These are phyloP conservation scores for Aphidius gifuensis DNA, from an alignment of 1,140 invertebrate species.

Conservation along the genomic window DNA sequence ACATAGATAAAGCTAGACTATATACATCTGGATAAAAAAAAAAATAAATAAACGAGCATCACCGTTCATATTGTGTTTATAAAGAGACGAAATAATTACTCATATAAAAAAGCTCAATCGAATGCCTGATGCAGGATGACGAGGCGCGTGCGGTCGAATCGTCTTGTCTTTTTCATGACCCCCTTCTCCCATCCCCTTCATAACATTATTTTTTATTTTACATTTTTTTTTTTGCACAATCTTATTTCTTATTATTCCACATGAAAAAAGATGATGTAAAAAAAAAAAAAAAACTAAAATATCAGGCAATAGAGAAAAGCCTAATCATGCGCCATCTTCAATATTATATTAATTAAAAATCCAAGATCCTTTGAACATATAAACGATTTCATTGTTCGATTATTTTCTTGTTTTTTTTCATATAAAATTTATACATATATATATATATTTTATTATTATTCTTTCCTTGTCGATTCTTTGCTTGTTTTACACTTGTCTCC, in stretches of 20 bases:
- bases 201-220: too few species aligned
- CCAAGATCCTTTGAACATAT: constrained; percentile 6
- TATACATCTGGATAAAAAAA: too few species aligned
- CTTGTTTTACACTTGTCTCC: background rate
- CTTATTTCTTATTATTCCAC: too few species aligned
- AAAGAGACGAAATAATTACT: constrained; percentile 46
- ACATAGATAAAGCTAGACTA: too few species aligned
- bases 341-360: constrained; percentile 16
- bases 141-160: constrained; percentile 24
- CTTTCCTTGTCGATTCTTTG: background rate
- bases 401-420: background rate
- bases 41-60: background rate
- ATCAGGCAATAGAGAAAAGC: too few species aligned
- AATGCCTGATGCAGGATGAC: constrained; percentile 48
- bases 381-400: constrained; percentile 13
- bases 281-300: too few species aligned
- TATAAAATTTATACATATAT: too few species aligned
- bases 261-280: too few species aligned
- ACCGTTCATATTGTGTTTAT: constrained; percentile 7
- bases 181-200: background rate
- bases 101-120: constrained; percentile 51
- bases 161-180: background rate
- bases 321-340: too few species aligned
- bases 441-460: background rate
- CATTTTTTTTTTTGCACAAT: too few species aligned